Percentiles rank a stretch among this genome's conserved stretches.
These are phyloP conservation scores for Acrocephalus arundinaceus DNA, from an alignment of 2,113 vertebrate genomes.

Conservation along the genomic window DNA sequence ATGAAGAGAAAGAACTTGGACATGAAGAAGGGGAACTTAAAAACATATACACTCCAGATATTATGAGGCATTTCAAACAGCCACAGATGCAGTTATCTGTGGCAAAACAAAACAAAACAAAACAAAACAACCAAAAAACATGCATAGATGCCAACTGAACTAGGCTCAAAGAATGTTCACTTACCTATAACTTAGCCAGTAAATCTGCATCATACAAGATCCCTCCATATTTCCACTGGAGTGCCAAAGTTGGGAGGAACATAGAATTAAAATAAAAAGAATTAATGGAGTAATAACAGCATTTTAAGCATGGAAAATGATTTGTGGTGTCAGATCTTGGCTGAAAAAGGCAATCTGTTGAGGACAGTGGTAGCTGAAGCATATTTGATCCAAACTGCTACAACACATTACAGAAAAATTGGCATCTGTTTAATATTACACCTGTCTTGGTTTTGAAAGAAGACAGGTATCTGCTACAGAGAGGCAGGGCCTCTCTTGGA, in stretches of 20 bases:
- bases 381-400: not conserved
- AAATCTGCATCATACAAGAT: not conserved
- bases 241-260: not conserved
- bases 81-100: not conserved
- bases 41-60: not conserved
- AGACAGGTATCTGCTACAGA: too few relatives aligned
- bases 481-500: too few relatives aligned
- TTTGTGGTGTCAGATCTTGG: not conserved
- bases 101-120: not conserved
- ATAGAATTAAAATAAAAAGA: not conserved
- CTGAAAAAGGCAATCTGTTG: slow-evolving; percentile 20
- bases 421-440: slow-evolving; percentile 64
- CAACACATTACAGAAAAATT: slow-evolving; percentile 17
- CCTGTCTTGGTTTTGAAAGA: too few relatives aligned
- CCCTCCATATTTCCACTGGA: not conserved
- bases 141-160: not conserved
- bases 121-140: not conserved
- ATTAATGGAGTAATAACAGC: not conserved
- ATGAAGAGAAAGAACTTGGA: not conserved
- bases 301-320: slow-evolving; percentile 9
- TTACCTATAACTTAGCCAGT: not conserved
- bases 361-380: not conserved
- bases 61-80: not conserved
- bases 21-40: not conserved
- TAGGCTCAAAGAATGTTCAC: not conserved